Conservation (phyloP, 2,888 invertebrate genomes). For the Xanthorhoe designata region DNA sequence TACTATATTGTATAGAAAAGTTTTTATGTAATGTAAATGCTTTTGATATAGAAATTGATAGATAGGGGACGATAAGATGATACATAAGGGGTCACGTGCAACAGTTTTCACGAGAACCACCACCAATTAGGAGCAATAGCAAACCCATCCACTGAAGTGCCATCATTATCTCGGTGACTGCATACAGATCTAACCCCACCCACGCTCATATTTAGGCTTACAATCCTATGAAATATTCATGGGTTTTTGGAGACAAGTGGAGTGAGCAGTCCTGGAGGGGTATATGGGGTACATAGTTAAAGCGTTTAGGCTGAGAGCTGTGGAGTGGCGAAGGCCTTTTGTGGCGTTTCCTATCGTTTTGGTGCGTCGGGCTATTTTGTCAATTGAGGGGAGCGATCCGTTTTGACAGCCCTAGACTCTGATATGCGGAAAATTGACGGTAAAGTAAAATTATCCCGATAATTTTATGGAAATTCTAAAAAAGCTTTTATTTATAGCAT, state of each 20-base stretch:
- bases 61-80: conserved; percentile 18
- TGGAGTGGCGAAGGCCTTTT: conserved; percentile 80
- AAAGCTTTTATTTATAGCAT: background rate
- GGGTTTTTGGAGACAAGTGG: conserved; percentile 84
- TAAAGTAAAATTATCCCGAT: background rate
- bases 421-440: conserved; percentile 61
- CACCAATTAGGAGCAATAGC: conserved; percentile 83
- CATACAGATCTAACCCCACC: conserved; percentile 67
- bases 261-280: conserved; percentile 81
- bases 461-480: background rate
- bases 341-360: conserved; percentile 81
- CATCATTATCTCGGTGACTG: conserved; percentile 78
- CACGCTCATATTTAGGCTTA: conserved; percentile 62
- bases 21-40: background rate
- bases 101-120: conserved; percentile 81
- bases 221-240: conserved; percentile 73
- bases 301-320: conserved; percentile 82
- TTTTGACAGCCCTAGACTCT: conserved; percentile 72
- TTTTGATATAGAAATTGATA: background rate
- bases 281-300: conserved; percentile 81
- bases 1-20: background rate
- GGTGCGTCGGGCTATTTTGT: conserved; percentile 79
- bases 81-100: conserved; percentile 78
- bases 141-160: conserved; percentile 81
- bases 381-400: conserved; percentile 71